These are phyloP conservation scores for Pogona vitticeps DNA, from an alignment of 2,113 vertebrate species.

Conservation along the genomic window DNA sequence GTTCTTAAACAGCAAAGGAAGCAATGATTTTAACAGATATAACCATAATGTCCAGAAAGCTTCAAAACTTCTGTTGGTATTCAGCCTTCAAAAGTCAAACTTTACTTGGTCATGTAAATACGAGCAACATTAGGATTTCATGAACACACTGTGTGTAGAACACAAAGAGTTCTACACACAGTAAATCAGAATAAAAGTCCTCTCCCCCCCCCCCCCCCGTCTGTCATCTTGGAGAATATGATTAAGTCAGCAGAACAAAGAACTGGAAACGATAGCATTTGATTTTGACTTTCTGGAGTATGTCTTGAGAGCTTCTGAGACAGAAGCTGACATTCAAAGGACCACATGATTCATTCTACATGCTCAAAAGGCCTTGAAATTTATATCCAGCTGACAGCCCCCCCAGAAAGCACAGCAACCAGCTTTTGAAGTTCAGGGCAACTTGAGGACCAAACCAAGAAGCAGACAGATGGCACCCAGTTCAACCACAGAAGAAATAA, in stretches of 20 bases:
- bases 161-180: no score
- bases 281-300: not conserved
- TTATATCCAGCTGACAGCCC: not conserved
- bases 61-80: no score
- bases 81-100: no score
- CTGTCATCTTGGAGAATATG: no score
- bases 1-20: no score
- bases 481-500: not conserved
- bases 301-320: not conserved
- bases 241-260: not conserved
- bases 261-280: not conserved
- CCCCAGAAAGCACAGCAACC: not conserved
- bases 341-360: not conserved
- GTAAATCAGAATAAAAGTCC: no score
- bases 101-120: no score
- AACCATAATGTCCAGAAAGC: no score
- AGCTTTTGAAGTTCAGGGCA: not conserved
- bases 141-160: no score
- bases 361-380: not conserved
- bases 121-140: no score
- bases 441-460: not conserved
- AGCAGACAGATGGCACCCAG: not conserved
- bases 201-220: no score
- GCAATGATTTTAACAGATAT: no score
- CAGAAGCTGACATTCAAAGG: not conserved